Base-by-base conservation (phyloP, 2,888 invertebrate genomes). In the Phorcus lineatus region DNA sequence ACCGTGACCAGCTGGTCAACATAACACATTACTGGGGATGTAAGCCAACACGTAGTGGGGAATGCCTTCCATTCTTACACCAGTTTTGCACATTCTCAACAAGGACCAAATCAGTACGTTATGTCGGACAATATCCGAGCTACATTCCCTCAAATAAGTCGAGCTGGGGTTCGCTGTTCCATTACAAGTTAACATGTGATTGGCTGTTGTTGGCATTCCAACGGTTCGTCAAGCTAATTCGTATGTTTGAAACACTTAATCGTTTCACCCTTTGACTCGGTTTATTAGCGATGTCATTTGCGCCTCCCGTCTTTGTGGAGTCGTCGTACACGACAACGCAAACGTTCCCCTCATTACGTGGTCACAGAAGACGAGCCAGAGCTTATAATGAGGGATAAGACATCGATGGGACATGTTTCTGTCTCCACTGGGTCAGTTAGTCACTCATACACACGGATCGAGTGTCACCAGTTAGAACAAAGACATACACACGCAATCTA, bases 381-480 rank as follows among this genome's bases (percentile, higher is more conserved):
- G 52, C 47, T 47, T 47, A 47, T 47, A 47, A 47, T 47, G 47
- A 47, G 47, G 11, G 47, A 11, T 4, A 24, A 57, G 57, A 57
- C 22, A 57, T 7, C 19, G 57, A 57, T 1, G 57, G 24, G 57
- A 57, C 57, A 57, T 57, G 24, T 19, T 24, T 24, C 57, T 19
- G 24, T 24, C 57, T 19, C 19, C 24, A 57, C 22, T 24, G 57
- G 19, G 57, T 54, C 36, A 79, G 74, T 70, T 70, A 79, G 79
- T 57, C 54, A 79, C 74, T 54, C 47, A 53, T 74, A 79, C 47
- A 79, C 54, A 79, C 47, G 57, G 74, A 74, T 54, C 74, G 79
- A 36, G 19, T 40, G 36, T 36, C 74, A 40, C 53, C 24, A 40
- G 40, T 13, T 31, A 24, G 67, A 53, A 74, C 55, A 70, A 28